Percentiles rank a stretch among this genome's conserved stretches.
These are phyloP conservation scores for Rousettus leschenaultii DNA, from an alignment of 2,113 vertebrate genomes.

Conservation along the genomic window DNA sequence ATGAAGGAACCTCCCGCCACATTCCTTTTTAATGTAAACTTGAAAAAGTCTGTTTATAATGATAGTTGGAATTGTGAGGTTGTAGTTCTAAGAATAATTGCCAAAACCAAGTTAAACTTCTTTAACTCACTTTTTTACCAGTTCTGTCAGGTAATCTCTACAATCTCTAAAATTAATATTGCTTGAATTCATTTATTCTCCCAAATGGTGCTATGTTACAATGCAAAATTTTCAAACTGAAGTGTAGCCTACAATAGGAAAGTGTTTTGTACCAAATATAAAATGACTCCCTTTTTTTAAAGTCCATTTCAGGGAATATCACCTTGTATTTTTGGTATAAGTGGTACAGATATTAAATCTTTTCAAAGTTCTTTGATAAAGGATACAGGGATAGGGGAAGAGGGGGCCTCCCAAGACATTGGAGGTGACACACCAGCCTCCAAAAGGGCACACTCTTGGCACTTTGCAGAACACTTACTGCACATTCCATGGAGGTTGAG, in stretches of 20 bases:
- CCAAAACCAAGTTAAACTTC: background rate
- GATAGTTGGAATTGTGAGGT: background rate
- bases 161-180: background rate
- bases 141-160: background rate
- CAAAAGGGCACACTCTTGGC: background rate
- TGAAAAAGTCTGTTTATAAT: background rate
- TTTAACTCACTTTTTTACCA: background rate
- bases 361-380: background rate
- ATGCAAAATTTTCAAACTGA: background rate
- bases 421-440: background rate
- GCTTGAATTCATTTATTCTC: background rate
- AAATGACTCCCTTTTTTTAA: background rate
- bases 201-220: background rate
- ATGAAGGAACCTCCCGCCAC: background rate
- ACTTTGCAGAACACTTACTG: background rate
- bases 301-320: background rate
- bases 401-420: background rate
- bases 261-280: background rate
- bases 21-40: background rate
- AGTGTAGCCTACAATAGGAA: background rate
- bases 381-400: too few species aligned
- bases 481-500: background rate
- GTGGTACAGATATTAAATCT: background rate
- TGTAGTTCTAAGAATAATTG: background rate
- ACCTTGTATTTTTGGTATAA: background rate